phyloP scores from a whole-genome alignment of 2,797 vertebrate genomes.

The Natrix natrix region DNA sequence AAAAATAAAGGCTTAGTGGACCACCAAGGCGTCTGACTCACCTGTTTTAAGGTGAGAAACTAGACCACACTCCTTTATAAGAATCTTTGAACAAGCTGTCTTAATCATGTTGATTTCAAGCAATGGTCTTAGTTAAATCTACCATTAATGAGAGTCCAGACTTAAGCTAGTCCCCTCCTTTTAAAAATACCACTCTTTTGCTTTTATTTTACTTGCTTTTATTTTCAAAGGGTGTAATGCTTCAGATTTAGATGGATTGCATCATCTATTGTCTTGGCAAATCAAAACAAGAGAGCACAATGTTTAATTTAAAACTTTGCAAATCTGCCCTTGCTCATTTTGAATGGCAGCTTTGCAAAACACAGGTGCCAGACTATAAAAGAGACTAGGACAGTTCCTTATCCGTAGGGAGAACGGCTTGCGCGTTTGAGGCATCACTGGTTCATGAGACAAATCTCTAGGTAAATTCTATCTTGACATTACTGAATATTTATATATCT shows the following conservation, averaged over 20 bases:
- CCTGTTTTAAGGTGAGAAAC: neutral
- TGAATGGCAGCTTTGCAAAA: conserved; percentile 41
- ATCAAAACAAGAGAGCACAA: conserved; percentile 27
- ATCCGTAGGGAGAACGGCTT: neutral
- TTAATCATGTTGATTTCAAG: conserved; percentile 7
- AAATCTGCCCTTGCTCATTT: conserved; percentile 25
- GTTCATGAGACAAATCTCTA: conserved; percentile 7
- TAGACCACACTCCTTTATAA: neutral
- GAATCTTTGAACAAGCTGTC: neutral
- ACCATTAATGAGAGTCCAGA: neutral
- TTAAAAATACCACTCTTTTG: neutral
- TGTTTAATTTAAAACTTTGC: conserved; percentile 47
- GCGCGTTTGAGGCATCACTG: conserved; percentile 35
- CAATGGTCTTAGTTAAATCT: neutral
- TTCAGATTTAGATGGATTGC: neutral
- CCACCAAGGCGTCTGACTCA: neutral
- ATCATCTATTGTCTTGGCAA: neutral
- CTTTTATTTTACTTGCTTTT: conserved; percentile 34
- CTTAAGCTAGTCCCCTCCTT: neutral
- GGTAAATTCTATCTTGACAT: conserved; percentile 16
- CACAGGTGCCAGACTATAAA: conserved; percentile 17
- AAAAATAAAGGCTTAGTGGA: neutral
- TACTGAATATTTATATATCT: conserved; percentile 36
- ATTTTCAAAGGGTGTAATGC: conserved; percentile 49
- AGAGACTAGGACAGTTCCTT: conserved; percentile 28